phyloP scores from a whole-genome alignment of 2,797 vertebrate species.

The Sebastes diaconus region DNA sequence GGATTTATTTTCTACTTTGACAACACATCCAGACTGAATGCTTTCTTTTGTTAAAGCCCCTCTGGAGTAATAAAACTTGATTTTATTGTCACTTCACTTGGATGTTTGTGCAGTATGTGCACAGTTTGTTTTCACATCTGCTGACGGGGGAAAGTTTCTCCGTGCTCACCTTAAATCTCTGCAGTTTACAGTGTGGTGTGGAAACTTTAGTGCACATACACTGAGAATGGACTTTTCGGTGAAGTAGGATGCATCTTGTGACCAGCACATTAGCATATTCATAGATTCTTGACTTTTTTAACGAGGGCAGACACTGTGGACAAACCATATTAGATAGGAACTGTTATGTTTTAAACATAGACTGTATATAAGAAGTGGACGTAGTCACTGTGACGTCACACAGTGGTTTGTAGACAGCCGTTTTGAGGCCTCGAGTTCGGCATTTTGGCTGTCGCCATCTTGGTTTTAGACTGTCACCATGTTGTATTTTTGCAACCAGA shows the following conservation, averaged over 20 bases:
- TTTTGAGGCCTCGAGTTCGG: too few relatives aligned
- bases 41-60: background rate
- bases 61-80: background rate
- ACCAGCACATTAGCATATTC: background rate
- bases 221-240: background rate
- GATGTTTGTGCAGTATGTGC: background rate
- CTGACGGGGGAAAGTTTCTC: background rate
- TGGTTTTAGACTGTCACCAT: too few relatives aligned
- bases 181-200: background rate
- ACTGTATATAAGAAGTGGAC: too few relatives aligned
- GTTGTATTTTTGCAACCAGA: too few relatives aligned
- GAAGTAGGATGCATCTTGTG: background rate
- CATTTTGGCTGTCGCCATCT: too few relatives aligned
- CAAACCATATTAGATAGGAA: background rate
- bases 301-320: background rate
- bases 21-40: background rate
- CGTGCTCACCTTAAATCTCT: background rate
- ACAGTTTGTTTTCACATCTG: background rate
- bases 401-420: fast-evolving
- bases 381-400: too few relatives aligned
- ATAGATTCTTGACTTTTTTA: background rate
- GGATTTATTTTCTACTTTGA: background rate
- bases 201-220: background rate
- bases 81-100: background rate
- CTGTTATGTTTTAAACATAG: background rate